A percentile compares a stretch with the other conserved stretches of the same genome.
These are phyloP conservation scores for Orchesella flavescens DNA, from an alignment of 2,888 invertebrate genomes.

Conservation along the genomic window DNA sequence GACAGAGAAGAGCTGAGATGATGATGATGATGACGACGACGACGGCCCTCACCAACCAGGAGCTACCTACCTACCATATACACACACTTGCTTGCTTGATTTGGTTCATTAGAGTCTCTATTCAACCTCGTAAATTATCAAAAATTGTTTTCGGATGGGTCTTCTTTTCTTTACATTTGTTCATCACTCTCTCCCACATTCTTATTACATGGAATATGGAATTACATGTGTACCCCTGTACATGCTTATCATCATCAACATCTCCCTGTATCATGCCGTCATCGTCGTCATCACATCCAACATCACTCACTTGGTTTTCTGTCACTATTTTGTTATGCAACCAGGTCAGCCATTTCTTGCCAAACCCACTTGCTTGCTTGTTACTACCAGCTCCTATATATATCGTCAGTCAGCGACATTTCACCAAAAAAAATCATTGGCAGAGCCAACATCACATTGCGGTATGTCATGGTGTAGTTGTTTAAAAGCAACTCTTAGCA, in stretches of 20 bases:
- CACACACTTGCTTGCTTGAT: constrained; percentile 62
- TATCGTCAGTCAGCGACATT: background rate
- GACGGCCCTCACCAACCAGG: constrained; percentile 45
- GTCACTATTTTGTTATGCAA: constrained; percentile 47
- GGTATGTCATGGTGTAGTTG: background rate
- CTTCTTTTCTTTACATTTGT: constrained; percentile 47
- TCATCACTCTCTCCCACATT: constrained; percentile 31
- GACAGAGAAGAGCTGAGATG: background rate
- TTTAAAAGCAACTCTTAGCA: background rate
- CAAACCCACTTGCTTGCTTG: constrained; percentile 13
- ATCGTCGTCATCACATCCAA: background rate
- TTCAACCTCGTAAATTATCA: constrained; percentile 69
- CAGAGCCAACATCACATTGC: constrained; percentile 4
- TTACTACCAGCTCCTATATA: background rate
- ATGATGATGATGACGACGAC: constrained; percentile 37
- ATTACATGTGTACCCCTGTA: constrained; percentile 2
- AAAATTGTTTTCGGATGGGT: constrained; percentile 70
- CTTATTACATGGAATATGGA: constrained; percentile 21
- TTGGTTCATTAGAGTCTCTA: constrained; percentile 71
- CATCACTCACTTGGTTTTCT: constrained; percentile 6
- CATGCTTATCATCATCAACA: constrained; percentile 38
- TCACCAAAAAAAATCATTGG: constrained; percentile 16
- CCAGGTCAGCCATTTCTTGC: constrained; percentile 39
- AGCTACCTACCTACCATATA: constrained; percentile 31
- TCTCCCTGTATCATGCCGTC: background rate